Percentiles rank a stretch among this genome's conserved stretches.
Conservation (phyloP, 37 sponge, comb jelly and placozoan genomes). For the Spongia lamella region DNA sequence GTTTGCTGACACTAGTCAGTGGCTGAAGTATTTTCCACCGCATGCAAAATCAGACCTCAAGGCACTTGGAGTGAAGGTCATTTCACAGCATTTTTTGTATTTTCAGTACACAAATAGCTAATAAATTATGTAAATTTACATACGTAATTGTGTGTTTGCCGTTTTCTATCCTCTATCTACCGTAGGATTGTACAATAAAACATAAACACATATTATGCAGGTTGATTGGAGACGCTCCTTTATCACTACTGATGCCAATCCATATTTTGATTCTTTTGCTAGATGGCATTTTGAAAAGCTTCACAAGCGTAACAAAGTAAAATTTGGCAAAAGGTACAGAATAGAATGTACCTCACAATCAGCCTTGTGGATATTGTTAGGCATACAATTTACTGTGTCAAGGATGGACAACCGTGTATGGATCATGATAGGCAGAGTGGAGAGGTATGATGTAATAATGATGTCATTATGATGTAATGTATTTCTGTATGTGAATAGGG, state of each 20-base stretch:
- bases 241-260: conserved; percentile 97
- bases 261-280: conserved; percentile 97
- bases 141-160: background rate
- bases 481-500: conserved; percentile 56
- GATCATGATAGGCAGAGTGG: conserved; percentile 95
- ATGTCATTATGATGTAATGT: no score
- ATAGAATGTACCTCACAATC: no score
- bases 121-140: background rate
- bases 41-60: conserved; percentile 74
- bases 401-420: conserved; percentile 97
- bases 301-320: conserved; percentile 84
- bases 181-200: background rate
- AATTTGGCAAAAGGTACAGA: conserved; percentile 99
- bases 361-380: conserved; percentile 8
- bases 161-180: no score
- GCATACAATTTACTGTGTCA: conserved; percentile 89
- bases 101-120: background rate
- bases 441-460: conserved; percentile 47
- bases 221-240: conserved; percentile 98
- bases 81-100: background rate
- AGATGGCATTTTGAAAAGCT: conserved; percentile 94
- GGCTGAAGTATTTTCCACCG: conserved; percentile 95
- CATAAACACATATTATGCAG: no score
- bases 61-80: conserved; percentile 79
- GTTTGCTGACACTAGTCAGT: conserved; percentile 89